These are phyloP conservation scores for Clanis bilineata DNA, from an alignment of 2,888 invertebrate genomes.

Conservation along the genomic window DNA sequence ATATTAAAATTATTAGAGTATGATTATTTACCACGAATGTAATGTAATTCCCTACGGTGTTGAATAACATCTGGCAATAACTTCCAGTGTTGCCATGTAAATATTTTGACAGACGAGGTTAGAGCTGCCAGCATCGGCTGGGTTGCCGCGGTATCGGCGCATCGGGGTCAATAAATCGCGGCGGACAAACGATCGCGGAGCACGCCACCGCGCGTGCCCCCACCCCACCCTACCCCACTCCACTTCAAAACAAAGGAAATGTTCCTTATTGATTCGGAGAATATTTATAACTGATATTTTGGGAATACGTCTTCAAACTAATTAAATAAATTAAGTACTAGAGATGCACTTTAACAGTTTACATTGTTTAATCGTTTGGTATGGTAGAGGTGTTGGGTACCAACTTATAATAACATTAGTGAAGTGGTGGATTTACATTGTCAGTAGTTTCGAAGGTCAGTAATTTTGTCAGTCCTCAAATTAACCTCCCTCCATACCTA, in stretches of 20 bases:
- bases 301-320: not conserved
- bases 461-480: too few species aligned
- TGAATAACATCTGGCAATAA: not conserved
- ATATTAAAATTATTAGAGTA: too few species aligned
- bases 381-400: too few species aligned
- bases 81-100: conserved; percentile 4
- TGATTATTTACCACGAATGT: too few species aligned
- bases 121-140: not conserved
- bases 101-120: conserved; percentile 12
- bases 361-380: too few species aligned
- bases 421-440: too few species aligned
- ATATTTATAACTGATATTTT: not conserved
- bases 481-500: too few species aligned
- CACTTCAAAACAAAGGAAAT: not conserved
- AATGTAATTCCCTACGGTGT: too few species aligned
- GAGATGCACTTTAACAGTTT: too few species aligned
- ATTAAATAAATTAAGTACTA: too few species aligned
- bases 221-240: not conserved
- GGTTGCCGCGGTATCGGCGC: conserved; percentile 24
- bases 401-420: too few species aligned
- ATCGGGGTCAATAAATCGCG: conserved; percentile 35
- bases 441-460: too few species aligned
- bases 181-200: conserved; percentile 46
- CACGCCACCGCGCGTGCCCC: conserved; percentile 40
- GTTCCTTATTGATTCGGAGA: not conserved